Evolutionary conservation across 2,888 invertebrate species (phyloP).

Genomic region (Ectemnius continuus): DNA sequence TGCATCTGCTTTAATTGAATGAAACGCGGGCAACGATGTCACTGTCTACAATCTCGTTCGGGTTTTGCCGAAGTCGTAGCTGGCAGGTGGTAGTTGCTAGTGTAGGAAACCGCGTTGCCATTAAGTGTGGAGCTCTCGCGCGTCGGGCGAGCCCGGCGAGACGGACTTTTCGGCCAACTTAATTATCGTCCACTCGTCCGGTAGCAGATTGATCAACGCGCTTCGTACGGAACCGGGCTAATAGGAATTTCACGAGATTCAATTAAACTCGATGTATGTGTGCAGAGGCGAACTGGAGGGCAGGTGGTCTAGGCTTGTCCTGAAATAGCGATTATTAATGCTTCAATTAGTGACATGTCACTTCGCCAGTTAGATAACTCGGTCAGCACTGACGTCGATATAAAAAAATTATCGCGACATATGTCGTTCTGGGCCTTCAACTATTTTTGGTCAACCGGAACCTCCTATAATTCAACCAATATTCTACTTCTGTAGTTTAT

Average conservation of each 20-base stretch:
- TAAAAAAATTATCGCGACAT: conserved; percentile 35
- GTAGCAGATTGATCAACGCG: conserved; percentile 59
- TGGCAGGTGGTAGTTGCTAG: conserved; percentile 20
- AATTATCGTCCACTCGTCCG: conserved; percentile 60
- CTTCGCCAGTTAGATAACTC: conserved; percentile 46
- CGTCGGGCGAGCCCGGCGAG: conserved; percentile 30
- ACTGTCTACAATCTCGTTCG: conserved; percentile 6
- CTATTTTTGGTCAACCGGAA: too few species aligned
- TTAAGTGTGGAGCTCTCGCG: conserved; percentile 49
- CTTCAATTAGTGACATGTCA: conserved; percentile 53
- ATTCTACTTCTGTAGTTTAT: too few species aligned
- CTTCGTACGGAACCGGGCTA: conserved; percentile 53
- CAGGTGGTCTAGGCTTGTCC: conserved; percentile 15
- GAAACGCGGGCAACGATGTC: too few species aligned
- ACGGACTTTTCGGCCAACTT: conserved; percentile 64
- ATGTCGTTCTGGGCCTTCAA: conserved; percentile 26
- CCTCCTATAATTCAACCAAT: too few species aligned
- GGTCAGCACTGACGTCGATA: conserved; percentile 13
- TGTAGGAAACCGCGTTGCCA: conserved; percentile 40
- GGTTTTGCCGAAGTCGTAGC: conserved; percentile 47
- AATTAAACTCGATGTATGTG: conserved; percentile 51
- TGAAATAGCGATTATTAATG: conserved; percentile 51
- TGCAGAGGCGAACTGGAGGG: conserved; percentile 17
- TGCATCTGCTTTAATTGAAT: not conserved
- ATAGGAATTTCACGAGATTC: conserved; percentile 59